Evolutionary conservation across 1,140 invertebrate genomes (phyloP).

Genomic region (Aphelinus atriplicis): DNA sequence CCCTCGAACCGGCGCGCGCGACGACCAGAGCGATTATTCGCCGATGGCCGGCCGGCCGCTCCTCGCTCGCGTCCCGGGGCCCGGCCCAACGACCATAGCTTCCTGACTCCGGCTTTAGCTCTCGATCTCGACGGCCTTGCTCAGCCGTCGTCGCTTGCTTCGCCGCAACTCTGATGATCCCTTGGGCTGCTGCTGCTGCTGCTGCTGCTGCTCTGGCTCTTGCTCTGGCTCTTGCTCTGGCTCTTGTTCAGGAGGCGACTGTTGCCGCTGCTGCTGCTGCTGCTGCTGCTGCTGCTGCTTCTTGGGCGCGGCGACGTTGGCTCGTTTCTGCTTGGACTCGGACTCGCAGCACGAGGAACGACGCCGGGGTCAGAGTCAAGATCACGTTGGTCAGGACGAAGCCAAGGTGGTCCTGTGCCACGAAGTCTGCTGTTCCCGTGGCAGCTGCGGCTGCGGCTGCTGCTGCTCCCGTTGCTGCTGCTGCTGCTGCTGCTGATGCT

Average conservation of each 20-base stretch:
- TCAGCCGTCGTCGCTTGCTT: background rate
- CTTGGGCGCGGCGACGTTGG: background rate
- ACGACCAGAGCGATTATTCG: no score
- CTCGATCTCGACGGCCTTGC: conserved; percentile 8
- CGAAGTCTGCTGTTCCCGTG: conserved; percentile 41
- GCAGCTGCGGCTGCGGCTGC: conserved; percentile 6
- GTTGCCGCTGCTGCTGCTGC: background rate
- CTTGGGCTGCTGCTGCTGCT: background rate
- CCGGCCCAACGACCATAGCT: no score
- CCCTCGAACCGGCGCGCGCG: no score
- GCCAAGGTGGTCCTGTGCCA: conserved; percentile 62
- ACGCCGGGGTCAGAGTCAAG: conserved; percentile 43
- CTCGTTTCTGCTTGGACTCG: background rate
- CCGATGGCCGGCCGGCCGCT: no score
- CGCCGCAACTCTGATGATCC: background rate
- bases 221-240: no score
- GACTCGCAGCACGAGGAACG: conserved; percentile 4
- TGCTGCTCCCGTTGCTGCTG: no score
- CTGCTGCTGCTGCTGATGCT: background rate
- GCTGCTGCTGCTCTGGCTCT: background rate
- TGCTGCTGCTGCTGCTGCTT: no score
- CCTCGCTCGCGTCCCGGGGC: no score
- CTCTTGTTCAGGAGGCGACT: background rate
- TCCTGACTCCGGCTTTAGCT: conserved; percentile 3
- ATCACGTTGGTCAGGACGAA: conserved; percentile 58